These are phyloP conservation scores for Tiliqua scincoides DNA, from an alignment of 2,113 vertebrate species.

Conservation along the genomic window DNA sequence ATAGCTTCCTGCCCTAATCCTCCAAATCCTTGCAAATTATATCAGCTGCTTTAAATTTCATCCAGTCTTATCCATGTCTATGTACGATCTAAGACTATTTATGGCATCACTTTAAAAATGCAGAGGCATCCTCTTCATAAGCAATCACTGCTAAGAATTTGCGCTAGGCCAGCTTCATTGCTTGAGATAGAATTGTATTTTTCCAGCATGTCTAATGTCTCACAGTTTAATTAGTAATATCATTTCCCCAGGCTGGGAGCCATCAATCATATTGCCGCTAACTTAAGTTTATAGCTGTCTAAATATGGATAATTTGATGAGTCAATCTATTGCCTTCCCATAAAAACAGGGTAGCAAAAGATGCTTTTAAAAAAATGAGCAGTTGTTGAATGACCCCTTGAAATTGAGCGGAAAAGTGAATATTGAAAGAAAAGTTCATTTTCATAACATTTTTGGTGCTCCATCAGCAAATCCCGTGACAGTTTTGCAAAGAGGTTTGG, in stretches of 20 bases:
- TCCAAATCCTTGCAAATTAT: neutral
- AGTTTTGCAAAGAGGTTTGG: neutral
- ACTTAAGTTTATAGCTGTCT: conserved; percentile 44
- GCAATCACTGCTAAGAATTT: conserved; percentile 14
- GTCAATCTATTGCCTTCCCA: conserved; percentile 11
- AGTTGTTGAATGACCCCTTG: neutral
- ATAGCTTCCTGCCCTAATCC: neutral
- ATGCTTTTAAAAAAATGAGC: neutral
- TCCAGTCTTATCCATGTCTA: neutral
- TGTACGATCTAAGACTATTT: conserved; percentile 6
- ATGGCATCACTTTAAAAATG: conserved; percentile 2
- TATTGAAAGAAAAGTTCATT: conserved; percentile 23
- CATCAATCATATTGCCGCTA: conserved; percentile 54
- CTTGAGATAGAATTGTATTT: conserved; percentile 58
- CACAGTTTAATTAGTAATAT: conserved; percentile 66
- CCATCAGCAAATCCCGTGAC: neutral
- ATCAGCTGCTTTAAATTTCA: neutral
- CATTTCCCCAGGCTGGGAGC: conserved; percentile 46
- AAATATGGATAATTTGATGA: conserved; percentile 38
- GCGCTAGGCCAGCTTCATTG: neutral
- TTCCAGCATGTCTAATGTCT: conserved; percentile 53
- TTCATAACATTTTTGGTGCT: conserved; percentile 12
- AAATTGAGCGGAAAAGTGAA: neutral
- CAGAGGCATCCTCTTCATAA: conserved; percentile 31
- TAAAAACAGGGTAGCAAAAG: conserved; percentile 27